Conservation (phyloP, 1,140 invertebrate genomes). For the Gonioctena quinquepunctata region DNA sequence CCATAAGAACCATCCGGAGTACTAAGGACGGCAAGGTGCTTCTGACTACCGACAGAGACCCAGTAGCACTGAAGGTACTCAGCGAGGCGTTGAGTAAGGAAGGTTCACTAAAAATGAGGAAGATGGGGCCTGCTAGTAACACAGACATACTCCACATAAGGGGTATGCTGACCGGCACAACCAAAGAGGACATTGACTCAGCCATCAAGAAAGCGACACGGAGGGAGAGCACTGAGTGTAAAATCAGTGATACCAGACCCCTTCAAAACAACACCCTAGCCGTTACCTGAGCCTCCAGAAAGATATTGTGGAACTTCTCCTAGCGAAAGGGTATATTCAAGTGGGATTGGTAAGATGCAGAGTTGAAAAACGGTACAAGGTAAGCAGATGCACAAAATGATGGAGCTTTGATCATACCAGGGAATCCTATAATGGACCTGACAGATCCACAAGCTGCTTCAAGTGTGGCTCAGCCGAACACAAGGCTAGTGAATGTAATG, state of each 20-base stretch:
- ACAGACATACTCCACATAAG: not conserved
- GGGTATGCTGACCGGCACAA: not conserved
- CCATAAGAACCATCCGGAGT: slow-evolving; percentile 18
- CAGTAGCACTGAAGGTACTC: not conserved
- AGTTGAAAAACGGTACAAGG: slow-evolving; percentile 19
- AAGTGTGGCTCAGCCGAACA: slow-evolving; percentile 27
- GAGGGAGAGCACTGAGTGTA: not conserved
- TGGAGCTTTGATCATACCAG: slow-evolving; percentile 23
- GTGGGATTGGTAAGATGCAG: slow-evolving; percentile 25
- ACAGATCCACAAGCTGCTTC: slow-evolving; percentile 20
- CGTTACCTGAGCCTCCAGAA: slow-evolving; percentile 9
- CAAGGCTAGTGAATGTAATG: slow-evolving; percentile 4
- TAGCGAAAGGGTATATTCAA: not conserved
- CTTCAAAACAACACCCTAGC: slow-evolving; percentile 13
- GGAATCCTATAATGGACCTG: slow-evolving; percentile 15
- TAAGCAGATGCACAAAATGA: slow-evolving; percentile 26
- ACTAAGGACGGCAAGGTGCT: slow-evolving; percentile 20
- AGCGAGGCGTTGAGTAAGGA: not conserved
- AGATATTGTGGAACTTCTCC: not conserved
- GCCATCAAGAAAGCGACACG: slow-evolving; percentile 11
- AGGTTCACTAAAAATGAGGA: not conserved
- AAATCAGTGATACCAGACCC: slow-evolving; percentile 20
- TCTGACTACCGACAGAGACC: slow-evolving; percentile 6
- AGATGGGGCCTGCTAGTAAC: no score
- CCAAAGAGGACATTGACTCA: slow-evolving; percentile 17